Evolutionary conservation across 2,797 vertebrate genomes (phyloP), one percentile per base, ranked within the genome.

Genomic region (Huso huso): DNA sequence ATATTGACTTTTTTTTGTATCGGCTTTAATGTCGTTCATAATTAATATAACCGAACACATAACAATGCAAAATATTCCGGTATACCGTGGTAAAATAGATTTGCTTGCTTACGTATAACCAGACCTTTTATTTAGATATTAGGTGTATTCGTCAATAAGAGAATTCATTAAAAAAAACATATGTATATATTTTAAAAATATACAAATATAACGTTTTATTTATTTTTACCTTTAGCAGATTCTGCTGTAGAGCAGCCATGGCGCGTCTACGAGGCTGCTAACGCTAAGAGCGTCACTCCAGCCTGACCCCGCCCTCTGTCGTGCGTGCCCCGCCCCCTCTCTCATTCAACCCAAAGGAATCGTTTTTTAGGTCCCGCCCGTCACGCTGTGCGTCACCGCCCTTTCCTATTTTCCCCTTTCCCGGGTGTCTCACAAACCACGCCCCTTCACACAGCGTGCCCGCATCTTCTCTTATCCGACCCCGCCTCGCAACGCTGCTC

Each of bases 231-330:
- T 55, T 55, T 6, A 5, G 9, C 50, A 11, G 9, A 10, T 12
- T 51, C 12, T 23, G 66, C 37, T 68, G 65, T 48, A 58, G 13
- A 23, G 62, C 13, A 66, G 70, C 67, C 70, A 71, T 71, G 37
- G 61, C 61, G 57, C 10, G 59, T 58, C 66, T 23, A 50, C 52
- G 9, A n/a, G 52, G 52, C n/a, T 11, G 52, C 66, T 64, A 49
- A 65, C 55, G 8, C 13, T 15, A 66, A 64, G 61, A 49, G 62
- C 66, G 66, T 48, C 59, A 48, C 48, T 68, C 64, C 12, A 49
- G 9, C n/a, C 9, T 55, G n/a, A 7, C 52, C 66, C 55, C 68
- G 48, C 12, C 48, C 37, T 62, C 55, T 63, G 66, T 63, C 63
- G 49, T 65, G 10, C 65, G 62, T 63, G 51, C 57, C 49, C 13